Evolutionary conservation across 1,140 invertebrate species (phyloP).

Genomic region (Drosophila novamexicana): DNA sequence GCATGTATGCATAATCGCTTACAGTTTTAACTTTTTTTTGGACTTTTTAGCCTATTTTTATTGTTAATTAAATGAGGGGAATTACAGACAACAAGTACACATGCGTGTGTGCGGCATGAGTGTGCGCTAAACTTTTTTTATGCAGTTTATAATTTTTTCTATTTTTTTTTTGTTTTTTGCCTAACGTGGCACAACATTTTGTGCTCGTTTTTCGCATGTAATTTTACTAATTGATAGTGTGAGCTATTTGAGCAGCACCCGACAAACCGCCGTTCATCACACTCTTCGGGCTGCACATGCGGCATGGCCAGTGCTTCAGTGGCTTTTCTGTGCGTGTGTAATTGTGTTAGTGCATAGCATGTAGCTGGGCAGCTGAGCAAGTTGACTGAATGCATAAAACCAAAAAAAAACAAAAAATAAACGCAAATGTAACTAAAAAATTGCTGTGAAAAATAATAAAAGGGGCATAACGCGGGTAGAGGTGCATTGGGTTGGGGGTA

Average conservation of each 20-base stretch:
- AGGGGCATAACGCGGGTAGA: slow-evolving; percentile 56
- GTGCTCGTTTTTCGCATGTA: slow-evolving; percentile 76
- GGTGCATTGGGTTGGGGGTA: slow-evolving; percentile 1
- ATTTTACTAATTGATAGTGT: slow-evolving; percentile 82
- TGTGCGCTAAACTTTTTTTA: slow-evolving; percentile 39
- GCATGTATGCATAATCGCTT: slow-evolving; percentile 63
- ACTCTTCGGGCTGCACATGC: not conserved
- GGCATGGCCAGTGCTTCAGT: slow-evolving; percentile 21
- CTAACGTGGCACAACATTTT: slow-evolving; percentile 60
- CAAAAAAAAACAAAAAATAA: slow-evolving; percentile 17
- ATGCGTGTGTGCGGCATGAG: slow-evolving; percentile 27
- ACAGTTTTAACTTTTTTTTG: slow-evolving; percentile 64
- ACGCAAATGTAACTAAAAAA: slow-evolving; percentile 73
- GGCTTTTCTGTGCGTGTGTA: slow-evolving; percentile 47
- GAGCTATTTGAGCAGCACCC: slow-evolving; percentile 45
- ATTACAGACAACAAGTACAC: slow-evolving; percentile 33
- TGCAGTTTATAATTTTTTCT: slow-evolving; percentile 69
- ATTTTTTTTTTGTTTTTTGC: slow-evolving; percentile 45
- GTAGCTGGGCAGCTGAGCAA: slow-evolving; percentile 38
- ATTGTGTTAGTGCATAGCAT: slow-evolving; percentile 69
- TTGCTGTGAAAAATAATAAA: slow-evolving; percentile 67
- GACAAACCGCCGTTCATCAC: not conserved
- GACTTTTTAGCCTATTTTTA: slow-evolving; percentile 83
- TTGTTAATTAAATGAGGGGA: slow-evolving; percentile 83
- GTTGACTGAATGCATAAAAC: slow-evolving; percentile 37